Percentiles rank a stretch among this genome's conserved stretches.
Conservation (phyloP, 2,113 vertebrate genomes). For the Microcebus murinus region DNA sequence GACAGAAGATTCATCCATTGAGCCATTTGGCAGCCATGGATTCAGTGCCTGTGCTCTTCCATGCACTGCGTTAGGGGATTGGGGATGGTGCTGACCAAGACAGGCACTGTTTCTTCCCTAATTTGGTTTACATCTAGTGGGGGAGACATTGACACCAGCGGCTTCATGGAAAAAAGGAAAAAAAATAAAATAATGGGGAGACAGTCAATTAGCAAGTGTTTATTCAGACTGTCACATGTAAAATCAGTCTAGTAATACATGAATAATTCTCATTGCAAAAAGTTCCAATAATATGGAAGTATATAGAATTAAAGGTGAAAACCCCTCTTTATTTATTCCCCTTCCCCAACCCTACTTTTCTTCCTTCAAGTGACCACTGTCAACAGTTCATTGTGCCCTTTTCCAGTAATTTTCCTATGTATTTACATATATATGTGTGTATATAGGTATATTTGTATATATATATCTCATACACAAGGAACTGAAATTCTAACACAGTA, state of each 20-base stretch:
- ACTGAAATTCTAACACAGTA: background rate
- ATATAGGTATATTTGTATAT: too few relatives aligned
- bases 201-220: background rate
- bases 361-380: background rate
- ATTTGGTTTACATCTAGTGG: background rate
- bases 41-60: background rate
- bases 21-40: background rate
- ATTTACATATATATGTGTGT: background rate
- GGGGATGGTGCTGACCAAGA: background rate
- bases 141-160: background rate
- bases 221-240: background rate
- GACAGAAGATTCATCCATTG: background rate
- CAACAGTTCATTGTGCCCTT: background rate
- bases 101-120: background rate
- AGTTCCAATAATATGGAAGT: background rate
- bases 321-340: background rate
- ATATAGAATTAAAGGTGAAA: background rate
- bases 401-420: background rate
- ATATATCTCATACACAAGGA: background rate
- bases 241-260: background rate
- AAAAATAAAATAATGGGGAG: background rate
- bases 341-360: background rate
- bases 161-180: too few relatives aligned
- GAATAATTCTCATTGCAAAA: slow-evolving; percentile 15
- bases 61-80: background rate